phyloP scores from a whole-genome alignment of 2,797 vertebrate genomes.

The Prunella strophiata region DNA sequence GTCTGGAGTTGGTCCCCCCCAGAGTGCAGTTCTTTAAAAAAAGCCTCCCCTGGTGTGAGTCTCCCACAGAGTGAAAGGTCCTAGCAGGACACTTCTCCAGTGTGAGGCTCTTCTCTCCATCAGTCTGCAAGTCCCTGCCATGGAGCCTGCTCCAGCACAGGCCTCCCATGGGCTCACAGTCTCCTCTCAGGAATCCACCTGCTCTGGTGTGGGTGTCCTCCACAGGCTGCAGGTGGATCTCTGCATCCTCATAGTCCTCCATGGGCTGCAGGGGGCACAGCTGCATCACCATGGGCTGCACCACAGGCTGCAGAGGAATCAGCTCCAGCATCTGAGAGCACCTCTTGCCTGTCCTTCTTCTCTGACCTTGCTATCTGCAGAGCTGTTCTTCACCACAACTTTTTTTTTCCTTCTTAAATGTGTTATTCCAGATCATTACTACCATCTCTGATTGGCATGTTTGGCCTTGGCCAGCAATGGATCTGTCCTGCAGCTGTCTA shows the following conservation, averaged over 20 bases:
- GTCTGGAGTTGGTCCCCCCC: not conserved
- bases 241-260: not conserved
- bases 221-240: not conserved
- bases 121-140: not conserved
- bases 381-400: not conserved
- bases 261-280: not conserved
- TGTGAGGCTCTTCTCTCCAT: accelerated
- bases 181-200: not conserved
- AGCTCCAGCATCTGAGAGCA: not conserved
- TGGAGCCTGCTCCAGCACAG: not conserved
- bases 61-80: not conserved
- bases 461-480: not conserved
- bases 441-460: not conserved
- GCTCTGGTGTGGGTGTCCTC: not conserved
- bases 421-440: not conserved
- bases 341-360: not conserved
- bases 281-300: not conserved
- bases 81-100: not conserved
- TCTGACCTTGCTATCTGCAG: not conserved
- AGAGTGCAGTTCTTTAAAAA: not conserved
- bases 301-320: not conserved
- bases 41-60: not conserved
- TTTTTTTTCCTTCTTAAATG: not conserved
- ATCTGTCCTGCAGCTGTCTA: accelerated
- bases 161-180: not conserved